Base-by-base conservation (phyloP, 1,140 invertebrate species). In the Lasaia peninsularis region DNA sequence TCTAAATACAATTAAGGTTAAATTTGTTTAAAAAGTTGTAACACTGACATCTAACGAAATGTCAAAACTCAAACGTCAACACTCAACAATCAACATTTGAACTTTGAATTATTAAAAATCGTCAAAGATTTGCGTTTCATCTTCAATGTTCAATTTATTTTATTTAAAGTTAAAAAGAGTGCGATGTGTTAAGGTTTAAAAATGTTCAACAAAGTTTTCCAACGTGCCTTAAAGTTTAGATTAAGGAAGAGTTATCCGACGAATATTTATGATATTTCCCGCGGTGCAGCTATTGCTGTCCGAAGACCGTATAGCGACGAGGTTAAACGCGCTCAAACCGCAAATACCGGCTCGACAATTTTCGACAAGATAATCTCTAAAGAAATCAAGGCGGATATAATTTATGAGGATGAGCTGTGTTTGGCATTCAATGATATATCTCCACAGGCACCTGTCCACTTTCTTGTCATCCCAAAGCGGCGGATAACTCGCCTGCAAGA, bases 401-500 rank as follows among this genome's bases (percentile, higher is more conserved):
- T 96, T 56, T 94, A 93, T 80, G 95, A 96, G 81, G 95, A 96
- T 90, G 93, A 95, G 11, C 66, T 93, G 79, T 95, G 94, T 78
- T 76, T 97, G 12, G 96, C 95, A 10, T 96, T 97, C 75, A 92
- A 94, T 67, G 95, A 96, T 85, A 86, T 96, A 5, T 87, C 86
- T 37, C 94, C 95, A 1, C 94, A 95, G 73, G 95, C 95, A 8
- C 95, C 96, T 0, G 91, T 93, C 1, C 96, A 97, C 88, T 96
- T 97, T 73, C 85, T 97, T 1, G 95, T 97, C 0, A 95, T 97
- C 76, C 96, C 96, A 0, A 95, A 94, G 68, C 92, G 92, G 59
- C 88, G 90, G 31, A 94, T 95, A 58, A 61, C 90, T 0, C 90
- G 90, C 65, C 69, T 95, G 6, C 90, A 92, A 28, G 89, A 91